Evolutionary conservation across 2,113 vertebrate species (phyloP), one percentile per base, ranked within the genome.

Genomic region (Odobenus rosmarus): DNA sequence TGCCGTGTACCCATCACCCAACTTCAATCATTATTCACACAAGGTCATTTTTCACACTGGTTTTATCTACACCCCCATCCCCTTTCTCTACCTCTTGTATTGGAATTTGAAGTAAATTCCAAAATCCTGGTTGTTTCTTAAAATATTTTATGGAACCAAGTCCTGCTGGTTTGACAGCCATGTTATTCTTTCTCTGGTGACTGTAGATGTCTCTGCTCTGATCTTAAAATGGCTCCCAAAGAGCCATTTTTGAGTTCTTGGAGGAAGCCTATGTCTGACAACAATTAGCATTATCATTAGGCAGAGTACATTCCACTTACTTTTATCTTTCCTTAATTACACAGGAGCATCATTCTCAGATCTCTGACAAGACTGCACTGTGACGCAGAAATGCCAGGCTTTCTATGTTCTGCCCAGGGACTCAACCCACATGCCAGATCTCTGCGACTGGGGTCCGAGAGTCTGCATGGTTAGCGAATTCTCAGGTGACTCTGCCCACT

Each of bases 101-200:
- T 57, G 53, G 31, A 53, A 24, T 51, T 26, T 82, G 53, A 49
- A 95, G 93, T 81, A 61, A 76, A 74, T 26, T 31, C 42, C 13
- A 15, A 86, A 71, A 49, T 42, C 59, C 18, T 36, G 59, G 84
- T 33, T 46, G 18, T 31, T 74, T 88, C 53, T 10, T 42, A 85
- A 81, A 61, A 51, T 59, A n/a, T 28, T 86, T 95, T 84, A 64
- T 89, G 31, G 36, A 36, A 69, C 64, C 53, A 61, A 51, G 28
- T 61, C n/a, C 64, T 59, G 51, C 91, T 51, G 62, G 80, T 69
- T 81, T 46, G 57, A 76, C 10, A 5, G 21, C 33, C 14, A 7
- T n/a, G 74, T 42, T 26, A 16, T 12, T n/a, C 26, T 51, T 51
- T 49, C 64, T 76, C 55, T 55, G 39, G 7, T 42, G 33, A 96